Base-by-base conservation (phyloP, 2,888 invertebrate species). In the Pterobdella sp. region DNA sequence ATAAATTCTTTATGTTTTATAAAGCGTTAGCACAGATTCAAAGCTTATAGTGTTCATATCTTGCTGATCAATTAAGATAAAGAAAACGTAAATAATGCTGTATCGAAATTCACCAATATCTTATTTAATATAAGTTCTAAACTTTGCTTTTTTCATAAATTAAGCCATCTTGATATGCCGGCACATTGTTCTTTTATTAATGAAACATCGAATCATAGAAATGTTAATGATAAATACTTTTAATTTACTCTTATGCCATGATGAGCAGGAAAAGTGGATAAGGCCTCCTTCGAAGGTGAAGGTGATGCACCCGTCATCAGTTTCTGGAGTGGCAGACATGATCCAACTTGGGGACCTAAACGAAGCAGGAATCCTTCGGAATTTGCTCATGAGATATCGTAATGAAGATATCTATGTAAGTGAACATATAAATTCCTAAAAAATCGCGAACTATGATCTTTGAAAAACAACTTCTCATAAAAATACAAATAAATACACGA, bases 311-410 rank as follows among this genome's bases (percentile, higher is more conserved):
- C 78, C 79, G 18, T 93, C 95, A 78, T 95, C 94, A 75, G 92
- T 95, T 81, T 93, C 94, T 82, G 96, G 96, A 78, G 95, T 97
- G 83, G 97, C 97, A 64, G 98, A 99, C 86, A 98, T 99, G 98
- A 98, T 98, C 85, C 92, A 94, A 72, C 88, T 99, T 75, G 98
- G 97, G 63, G 98, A 99, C 86, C 89, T 99, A 76, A 96, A 98
- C 85, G 98, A 99, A 86, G 96, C 97, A 73, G 98, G 97, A 76
- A 97, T 99, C 80, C 87, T 99, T 72, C 88, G 98, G 81, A 99
- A 98, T 86, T 88, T 99, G 78, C 89, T 95, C 80, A 95, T 97
- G 82, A 89, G 98, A 84, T 99, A 98, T 87, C 93, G 92, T 86
- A 95, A 98, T 84, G 95, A 97, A 87, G 89, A 95, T 83, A 98